Base-by-base conservation (phyloP, 1,140 invertebrate genomes). In the Pachyrhynchus sulphureomaculatus region DNA sequence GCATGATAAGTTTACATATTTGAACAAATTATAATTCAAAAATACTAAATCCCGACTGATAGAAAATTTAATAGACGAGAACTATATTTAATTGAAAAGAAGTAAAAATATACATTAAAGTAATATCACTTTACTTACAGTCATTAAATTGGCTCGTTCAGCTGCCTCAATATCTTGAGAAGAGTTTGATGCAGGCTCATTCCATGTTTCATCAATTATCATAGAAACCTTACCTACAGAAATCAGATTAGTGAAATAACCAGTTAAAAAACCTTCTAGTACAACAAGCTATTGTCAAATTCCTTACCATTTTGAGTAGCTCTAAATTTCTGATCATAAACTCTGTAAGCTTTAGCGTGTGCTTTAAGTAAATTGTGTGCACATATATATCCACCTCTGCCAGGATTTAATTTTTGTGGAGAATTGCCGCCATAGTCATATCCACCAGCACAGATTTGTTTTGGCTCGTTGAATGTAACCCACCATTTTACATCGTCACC, bases 401-500 rank as follows among this genome's bases (percentile, higher is more conserved):
- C 67, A 12, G 66, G 29, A 66, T 69, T 49, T n/a, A 60, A 67
- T 6, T 71, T 56, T 45, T 41, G 65, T 9, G 75, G 72, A 8
- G 72, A 58, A 34, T 37, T 56, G 4, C 37, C 32, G 10, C 51
- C 64, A 26, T 1, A 18, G 15, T 52, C 72, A 56, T 49, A 70
- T 55, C 63, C 68, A 9, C 53, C 48, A 15, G 13, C 60, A 24
- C 86, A 87, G 2, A 83, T 80, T 60, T 86, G 83, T 78, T 82
- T 82, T 2, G 87, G 86, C 72, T 90, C 87, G 71, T 90, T 90
- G 58, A 91, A 82, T 0, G 88, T 90, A 1, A 85, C 82, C 86
- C 88, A 91, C 26, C 77, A 42, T 48, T 81, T 83, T 0, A 87
- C 83, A 60, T 82, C 78, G 70, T 84, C 80, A 0, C 85, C 86